Percentiles rank a stretch among this genome's conserved stretches.
These are phyloP conservation scores for Linhomoeus sp. DNA, from an alignment of 2,888 invertebrate genomes.

Conservation along the genomic window DNA sequence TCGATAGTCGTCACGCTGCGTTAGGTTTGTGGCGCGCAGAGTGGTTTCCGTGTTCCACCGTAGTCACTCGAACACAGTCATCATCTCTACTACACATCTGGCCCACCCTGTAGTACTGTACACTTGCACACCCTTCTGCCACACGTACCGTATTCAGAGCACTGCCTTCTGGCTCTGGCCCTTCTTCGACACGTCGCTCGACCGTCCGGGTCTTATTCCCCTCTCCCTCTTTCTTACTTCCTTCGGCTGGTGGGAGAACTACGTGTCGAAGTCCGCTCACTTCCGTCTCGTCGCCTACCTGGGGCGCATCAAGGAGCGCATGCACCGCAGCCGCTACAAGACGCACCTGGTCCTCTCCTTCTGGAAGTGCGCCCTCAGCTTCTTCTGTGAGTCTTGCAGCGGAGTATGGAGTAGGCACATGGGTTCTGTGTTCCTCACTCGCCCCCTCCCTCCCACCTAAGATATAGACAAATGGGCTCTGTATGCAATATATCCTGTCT, in stretches of 20 bases:
- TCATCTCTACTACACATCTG: conserved; percentile 4
- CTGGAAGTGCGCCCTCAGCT: conserved; percentile 1
- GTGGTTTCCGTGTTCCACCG: conserved; percentile 13
- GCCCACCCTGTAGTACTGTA: background rate
- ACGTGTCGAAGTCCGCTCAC: conserved; percentile 31
- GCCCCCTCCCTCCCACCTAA: no score
- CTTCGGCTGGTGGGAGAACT: conserved; percentile 67
- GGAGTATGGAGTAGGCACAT: no score
- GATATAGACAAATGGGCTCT: no score
- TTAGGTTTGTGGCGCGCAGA: no score
- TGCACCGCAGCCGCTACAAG: conserved; percentile 6
- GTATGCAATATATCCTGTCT: no score
- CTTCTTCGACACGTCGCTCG: conserved; percentile 1
- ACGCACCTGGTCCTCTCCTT: background rate
- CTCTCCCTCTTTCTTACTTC: conserved; percentile 47
- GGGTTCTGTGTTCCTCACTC: no score
- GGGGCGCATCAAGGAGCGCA: conserved; percentile 14
- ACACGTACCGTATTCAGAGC: no score
- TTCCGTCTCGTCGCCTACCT: conserved; percentile 10
- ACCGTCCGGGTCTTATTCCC: conserved; percentile 39
- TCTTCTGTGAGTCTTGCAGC: conserved; percentile 1
- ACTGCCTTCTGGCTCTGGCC: conserved; percentile 6
- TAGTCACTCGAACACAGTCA: conserved; percentile 9
- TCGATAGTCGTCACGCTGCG: no score
- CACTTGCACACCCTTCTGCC: conserved; percentile 1